A percentile compares a stretch with the other conserved stretches of the same genome.
These are phyloP conservation scores for Radopholus similis DNA, from an alignment of 1,140 invertebrate species.

Conservation along the genomic window DNA sequence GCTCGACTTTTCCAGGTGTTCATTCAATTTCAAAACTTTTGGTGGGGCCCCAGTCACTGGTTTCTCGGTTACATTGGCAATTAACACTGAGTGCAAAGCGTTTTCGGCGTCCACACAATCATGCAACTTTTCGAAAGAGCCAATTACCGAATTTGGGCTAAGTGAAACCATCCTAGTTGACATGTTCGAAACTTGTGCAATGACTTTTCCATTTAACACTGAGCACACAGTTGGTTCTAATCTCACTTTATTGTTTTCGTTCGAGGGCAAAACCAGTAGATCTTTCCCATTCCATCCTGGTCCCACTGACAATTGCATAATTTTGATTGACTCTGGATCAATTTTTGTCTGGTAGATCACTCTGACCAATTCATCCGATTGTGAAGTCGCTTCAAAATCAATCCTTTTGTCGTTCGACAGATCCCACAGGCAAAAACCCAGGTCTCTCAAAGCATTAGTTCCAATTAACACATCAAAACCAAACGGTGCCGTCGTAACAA, in stretches of 20 bases:
- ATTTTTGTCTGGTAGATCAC: not conserved
- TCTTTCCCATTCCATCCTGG: not conserved
- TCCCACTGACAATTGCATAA: not conserved
- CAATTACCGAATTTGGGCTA: no score
- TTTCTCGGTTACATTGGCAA: not conserved
- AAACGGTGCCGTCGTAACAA: not conserved
- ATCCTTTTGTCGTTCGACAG: not conserved
- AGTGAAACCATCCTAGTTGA: no score
- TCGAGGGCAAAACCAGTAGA: not conserved
- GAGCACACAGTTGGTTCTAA: not conserved
- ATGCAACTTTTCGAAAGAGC: not conserved
- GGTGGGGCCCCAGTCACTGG: no score
- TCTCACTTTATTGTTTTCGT: not conserved
- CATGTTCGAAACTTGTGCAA: no score
- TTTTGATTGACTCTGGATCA: not conserved
- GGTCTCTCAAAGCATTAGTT: not conserved
- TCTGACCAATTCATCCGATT: not conserved
- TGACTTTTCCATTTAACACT: not conserved
- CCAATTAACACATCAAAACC: not conserved
- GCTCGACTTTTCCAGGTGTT: not conserved
- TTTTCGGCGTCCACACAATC: not conserved
- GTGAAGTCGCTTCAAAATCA: not conserved
- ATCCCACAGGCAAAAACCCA: not conserved
- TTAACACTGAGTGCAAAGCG: not conserved
- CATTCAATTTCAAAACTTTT: no score